Percentiles rank a stretch among this genome's conserved stretches.
phyloP scores from a whole-genome alignment of 1,140 invertebrate genomes.

The Sitophilus oryzae region DNA sequence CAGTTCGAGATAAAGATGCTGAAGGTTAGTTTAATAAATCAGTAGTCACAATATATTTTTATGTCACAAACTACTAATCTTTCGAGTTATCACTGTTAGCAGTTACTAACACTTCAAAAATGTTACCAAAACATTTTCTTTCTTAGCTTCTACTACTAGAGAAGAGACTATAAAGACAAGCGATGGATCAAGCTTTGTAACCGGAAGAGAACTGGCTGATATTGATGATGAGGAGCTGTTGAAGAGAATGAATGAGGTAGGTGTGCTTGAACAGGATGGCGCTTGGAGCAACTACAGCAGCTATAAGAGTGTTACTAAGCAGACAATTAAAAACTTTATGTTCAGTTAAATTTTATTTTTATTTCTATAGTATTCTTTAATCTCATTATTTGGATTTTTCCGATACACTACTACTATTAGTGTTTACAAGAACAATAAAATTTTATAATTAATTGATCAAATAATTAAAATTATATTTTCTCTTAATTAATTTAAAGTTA shows the following conservation, averaged over 20 bases:
- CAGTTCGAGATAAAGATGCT: conserved; percentile 42
- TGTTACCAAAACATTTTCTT: background rate
- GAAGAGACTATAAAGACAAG: conserved; percentile 29
- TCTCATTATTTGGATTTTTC: no score
- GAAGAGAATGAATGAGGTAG: conserved; percentile 45
- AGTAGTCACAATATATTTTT: background rate
- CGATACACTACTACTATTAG: no score
- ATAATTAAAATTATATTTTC: no score
- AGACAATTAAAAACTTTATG: conserved; percentile 48
- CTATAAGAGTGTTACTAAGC: conserved; percentile 47
- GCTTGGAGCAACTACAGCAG: conserved; percentile 47
- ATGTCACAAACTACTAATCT: no score
- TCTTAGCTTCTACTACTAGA: conserved; percentile 10
- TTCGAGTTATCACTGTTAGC: no score
- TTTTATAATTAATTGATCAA: no score
- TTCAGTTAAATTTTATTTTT: conserved; percentile 19
- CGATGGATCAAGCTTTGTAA: conserved; percentile 12
- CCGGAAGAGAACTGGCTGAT: conserved; percentile 13
- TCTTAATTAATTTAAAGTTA: no score
- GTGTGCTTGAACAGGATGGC: conserved; percentile 35
- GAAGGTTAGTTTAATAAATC: conserved; percentile 24
- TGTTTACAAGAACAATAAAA: no score
- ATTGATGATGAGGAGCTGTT: conserved; percentile 39
- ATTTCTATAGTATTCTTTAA: no score
- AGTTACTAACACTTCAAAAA: background rate